Base-by-base conservation (phyloP, 2,113 vertebrate species). In the Mirza zaza region DNA sequence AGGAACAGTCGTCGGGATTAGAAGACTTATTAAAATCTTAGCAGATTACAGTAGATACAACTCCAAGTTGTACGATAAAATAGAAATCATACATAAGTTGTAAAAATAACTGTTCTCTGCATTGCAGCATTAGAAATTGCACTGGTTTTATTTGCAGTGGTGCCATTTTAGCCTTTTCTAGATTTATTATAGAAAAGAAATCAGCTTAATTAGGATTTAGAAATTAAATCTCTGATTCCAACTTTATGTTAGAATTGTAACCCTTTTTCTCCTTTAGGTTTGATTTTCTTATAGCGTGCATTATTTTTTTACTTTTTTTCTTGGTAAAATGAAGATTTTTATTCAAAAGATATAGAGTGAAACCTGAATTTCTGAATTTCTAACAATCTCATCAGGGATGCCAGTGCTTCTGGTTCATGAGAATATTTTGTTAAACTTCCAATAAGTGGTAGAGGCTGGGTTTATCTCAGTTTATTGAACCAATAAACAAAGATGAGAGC, bases 1-100 rank as follows among this genome's bases (percentile, higher is more conserved):
- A 96, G 93, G 48, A 87, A 21, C 50, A 57, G 36, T 88, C 39
- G 84, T n/a, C 82, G 57, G 73, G 79, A 71, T 85, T 95, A 93
- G 84, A 61, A 59, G 7, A 21, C 92, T 95, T 82, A 39, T 87
- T 52, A 48, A 81, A 87, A 89, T 93, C 68, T 82, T 57, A 80
- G 79, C 75, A 70, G 84, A 91, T 61, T 70, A 85, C 13, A 87
- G 75, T 91, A 32, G 20, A 55, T 89, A 20, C 5, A 77, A 32
- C 17, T 48, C 70, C 55, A 90, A 70, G 32, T 91, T 91, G 95
- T 92, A 25, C 11, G 42, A 39, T 48, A 75, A 82, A 45, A 52
- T n/a, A 63, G 29, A 29, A 83, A 34, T 87, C 6, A 36, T 15
- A 42, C 2, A 42, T 36, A 75, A 75, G 23, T 50, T 52, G 83